Percentiles rank a stretch among this genome's conserved stretches.
phyloP scores from a whole-genome alignment of 2,797 vertebrate species.

The Epinephelus coioides region DNA sequence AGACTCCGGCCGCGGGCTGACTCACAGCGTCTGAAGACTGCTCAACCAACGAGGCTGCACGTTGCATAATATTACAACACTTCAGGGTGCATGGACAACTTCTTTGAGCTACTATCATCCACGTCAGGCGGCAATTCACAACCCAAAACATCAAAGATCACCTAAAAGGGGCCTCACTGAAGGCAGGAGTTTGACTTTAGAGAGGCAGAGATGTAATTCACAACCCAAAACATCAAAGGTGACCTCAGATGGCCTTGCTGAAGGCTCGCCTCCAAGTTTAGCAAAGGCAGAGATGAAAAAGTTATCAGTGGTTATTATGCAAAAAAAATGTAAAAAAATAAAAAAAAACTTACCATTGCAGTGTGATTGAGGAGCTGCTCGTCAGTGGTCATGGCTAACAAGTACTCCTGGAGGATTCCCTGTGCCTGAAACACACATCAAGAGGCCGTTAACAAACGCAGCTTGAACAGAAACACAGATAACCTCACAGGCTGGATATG shows the following conservation, averaged over 20 bases:
- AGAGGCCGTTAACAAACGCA: constrained; percentile 16
- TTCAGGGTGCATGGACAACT: constrained; percentile 13
- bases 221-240: too few relatives aligned
- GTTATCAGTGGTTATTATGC: neutral
- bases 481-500: constrained; percentile 10
- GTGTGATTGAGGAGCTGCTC: constrained; percentile 94
- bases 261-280: too few relatives aligned
- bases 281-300: neutral
- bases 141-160: constrained; percentile 7
- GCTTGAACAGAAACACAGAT: constrained; percentile 1
- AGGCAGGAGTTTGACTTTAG: neutral
- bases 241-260: too few relatives aligned
- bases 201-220: too few relatives aligned
- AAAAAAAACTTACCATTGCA: constrained; percentile 88
- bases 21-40: constrained; percentile 56
- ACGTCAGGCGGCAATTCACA: neutral
- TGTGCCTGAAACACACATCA: constrained; percentile 87
- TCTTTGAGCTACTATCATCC: constrained; percentile 10
- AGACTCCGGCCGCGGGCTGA: constrained; percentile 54
- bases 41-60: constrained; percentile 37
- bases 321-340: neutral
- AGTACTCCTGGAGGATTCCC: constrained; percentile 93
- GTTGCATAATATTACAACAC: constrained; percentile 46
- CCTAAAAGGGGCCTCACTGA: neutral
- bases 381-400: constrained; percentile 95